Conservation (phyloP, 1,140 invertebrate species). For the Saxidomus purpurata region DNA sequence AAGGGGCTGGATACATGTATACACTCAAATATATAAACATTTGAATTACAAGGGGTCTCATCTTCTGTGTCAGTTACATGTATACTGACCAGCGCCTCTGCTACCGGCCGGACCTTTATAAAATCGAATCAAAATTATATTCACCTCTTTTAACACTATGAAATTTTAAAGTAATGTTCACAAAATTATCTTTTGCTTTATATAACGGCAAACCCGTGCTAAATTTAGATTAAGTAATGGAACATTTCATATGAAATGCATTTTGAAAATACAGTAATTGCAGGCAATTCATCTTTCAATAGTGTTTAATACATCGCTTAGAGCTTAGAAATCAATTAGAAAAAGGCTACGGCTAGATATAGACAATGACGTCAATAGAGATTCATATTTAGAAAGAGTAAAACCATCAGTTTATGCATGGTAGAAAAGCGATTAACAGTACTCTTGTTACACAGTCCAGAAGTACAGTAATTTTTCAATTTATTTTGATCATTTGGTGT, state of each 20-base stretch:
- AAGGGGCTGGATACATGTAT: no score
- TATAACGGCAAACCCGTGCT: no score
- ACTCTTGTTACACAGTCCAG: background rate
- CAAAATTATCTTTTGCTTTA: no score
- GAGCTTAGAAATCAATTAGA: slow-evolving; percentile 9
- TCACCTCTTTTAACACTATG: no score
- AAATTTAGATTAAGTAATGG: no score
- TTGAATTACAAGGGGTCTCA: no score
- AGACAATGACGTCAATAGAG: background rate
- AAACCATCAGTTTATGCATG: background rate
- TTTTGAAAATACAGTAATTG: background rate
- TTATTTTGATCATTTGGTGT: background rate
- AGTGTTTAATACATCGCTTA: background rate
- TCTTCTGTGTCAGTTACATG: no score
- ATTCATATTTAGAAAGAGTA: background rate
- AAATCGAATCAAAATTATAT: no score
- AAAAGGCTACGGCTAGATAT: background rate
- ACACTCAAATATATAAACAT: no score
- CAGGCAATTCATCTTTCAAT: background rate
- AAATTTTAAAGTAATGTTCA: no score
- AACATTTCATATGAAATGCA: background rate
- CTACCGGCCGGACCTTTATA: no score
- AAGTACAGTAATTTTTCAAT: background rate
- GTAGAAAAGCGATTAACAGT: background rate
- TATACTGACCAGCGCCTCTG: no score